These are phyloP conservation scores for Andrena haemorrhoa DNA, from an alignment of 2,888 invertebrate genomes.

Conservation along the genomic window DNA sequence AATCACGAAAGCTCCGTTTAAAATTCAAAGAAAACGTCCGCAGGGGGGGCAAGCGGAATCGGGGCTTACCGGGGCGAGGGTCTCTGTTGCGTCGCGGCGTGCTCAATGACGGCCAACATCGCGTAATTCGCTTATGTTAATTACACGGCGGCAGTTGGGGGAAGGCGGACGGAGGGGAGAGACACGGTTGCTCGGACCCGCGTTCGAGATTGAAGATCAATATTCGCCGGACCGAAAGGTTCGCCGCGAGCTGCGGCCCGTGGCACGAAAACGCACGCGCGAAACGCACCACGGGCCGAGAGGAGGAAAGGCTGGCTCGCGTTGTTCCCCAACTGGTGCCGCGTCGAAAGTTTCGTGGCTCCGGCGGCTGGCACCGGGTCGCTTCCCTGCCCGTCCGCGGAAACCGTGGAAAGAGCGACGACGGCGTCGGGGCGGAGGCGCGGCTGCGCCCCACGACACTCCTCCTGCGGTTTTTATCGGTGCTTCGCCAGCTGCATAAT, in stretches of 20 bases:
- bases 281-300: constrained; percentile 55
- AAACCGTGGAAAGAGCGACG: constrained; percentile 34
- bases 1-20: too few species aligned
- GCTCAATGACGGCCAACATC: neutral
- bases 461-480: constrained; percentile 56
- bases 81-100: neutral
- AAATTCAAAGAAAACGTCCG: neutral
- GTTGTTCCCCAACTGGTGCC: neutral
- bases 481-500: constrained; percentile 53
- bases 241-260: constrained; percentile 59
- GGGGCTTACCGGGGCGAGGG: neutral
- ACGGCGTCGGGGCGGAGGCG: constrained; percentile 42
- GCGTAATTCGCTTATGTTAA: constrained; percentile 18
- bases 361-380: neutral
- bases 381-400: constrained; percentile 17
- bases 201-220: constrained; percentile 77
- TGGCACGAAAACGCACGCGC: constrained; percentile 68
- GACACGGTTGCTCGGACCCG: constrained; percentile 21
- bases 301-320: constrained; percentile 18
- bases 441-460: constrained; percentile 55
- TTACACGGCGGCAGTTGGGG: neutral
- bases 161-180: neutral
- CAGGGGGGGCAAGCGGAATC: neutral
- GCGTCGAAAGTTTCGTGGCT: constrained; percentile 24
- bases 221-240: constrained; percentile 71